These are phyloP conservation scores for Mormyrus hasselquistii DNA, from an alignment of 2,797 vertebrate genomes.

Conservation along the genomic window DNA sequence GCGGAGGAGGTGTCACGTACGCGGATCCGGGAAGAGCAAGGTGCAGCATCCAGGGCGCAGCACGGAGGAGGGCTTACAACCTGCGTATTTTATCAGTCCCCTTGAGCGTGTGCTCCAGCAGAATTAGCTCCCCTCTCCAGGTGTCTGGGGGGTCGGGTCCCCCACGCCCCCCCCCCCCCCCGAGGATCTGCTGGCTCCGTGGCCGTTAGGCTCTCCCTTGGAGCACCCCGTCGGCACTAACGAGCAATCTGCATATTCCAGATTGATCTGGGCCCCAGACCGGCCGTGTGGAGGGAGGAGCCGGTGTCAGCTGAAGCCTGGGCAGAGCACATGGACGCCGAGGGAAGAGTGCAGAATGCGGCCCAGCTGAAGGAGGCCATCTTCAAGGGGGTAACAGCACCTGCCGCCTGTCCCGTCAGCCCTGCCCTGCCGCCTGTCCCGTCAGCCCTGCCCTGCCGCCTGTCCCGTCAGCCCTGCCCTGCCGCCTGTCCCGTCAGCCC, in stretches of 20 bases:
- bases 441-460: too few species aligned
- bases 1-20: background rate
- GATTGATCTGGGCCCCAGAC: slow-evolving; percentile 82
- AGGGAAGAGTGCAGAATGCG: slow-evolving; percentile 73
- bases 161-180: background rate
- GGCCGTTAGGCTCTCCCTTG: background rate
- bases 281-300: slow-evolving; percentile 71
- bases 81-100: background rate
- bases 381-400: slow-evolving; percentile 81
- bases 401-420: too few species aligned
- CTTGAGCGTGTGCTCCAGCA: background rate
- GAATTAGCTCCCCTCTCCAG: background rate
- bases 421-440: background rate
- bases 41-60: background rate
- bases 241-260: slow-evolving; percentile 40
- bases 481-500: too few species aligned
- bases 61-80: background rate
- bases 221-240: background rate
- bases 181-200: background rate
- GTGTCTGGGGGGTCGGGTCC: background rate
- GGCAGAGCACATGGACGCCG: slow-evolving; percentile 73
- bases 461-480: too few species aligned
- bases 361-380: slow-evolving; percentile 69
- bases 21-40: background rate
- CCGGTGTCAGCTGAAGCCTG: slow-evolving; percentile 80